Base-by-base conservation (phyloP, 2,113 vertebrate genomes). In the Lontra canadensis region DNA sequence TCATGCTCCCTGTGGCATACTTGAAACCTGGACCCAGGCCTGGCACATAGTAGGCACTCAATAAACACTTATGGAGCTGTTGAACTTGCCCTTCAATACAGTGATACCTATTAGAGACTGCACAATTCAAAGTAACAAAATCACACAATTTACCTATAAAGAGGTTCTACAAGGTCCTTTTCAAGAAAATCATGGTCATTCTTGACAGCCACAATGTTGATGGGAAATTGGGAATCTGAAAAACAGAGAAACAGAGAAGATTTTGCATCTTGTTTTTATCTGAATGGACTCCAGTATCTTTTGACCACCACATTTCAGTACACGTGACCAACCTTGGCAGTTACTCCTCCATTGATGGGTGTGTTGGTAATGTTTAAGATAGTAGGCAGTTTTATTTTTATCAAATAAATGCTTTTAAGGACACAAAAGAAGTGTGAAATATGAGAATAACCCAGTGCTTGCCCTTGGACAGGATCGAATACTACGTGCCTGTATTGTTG, bases 121-220 rank as follows among this genome's bases (percentile, higher is more conserved):
- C 90, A 31, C 23, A 42, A 89, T 18, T 4, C 84, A 74, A 96
- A 97, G 36, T 78, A 96, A 59, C 3, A 93, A 96, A 98, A 97
- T 90, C 61, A 14, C 57, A 25, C 94, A 93, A 23, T 79, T 99
- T 99, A 99, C 99, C 99, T 99, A 99, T 99, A 99, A 98, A 99
- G 99, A 98, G 99, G 99, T 98, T 99, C 99, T 98, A 99, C 99
- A 73, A 99, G 99, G 98, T 99, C 99, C 99, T 99, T 99, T 97
- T 99, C 99, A 98, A 99, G 99, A 98, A 99, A 99, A 98, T 99
- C 99, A 99, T 99, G 99, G 97, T 99, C 99, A 96, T 99, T 99
- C 98, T 99, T 99, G 98, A 99, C 99, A 94, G 99, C 99, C 82
- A 98, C 98, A 96, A 99, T 99, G 98, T 99, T 99, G 98, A 99